Evolutionary conservation across 2,888 invertebrate genomes (phyloP).

Genomic region (Oligia latruncula): DNA sequence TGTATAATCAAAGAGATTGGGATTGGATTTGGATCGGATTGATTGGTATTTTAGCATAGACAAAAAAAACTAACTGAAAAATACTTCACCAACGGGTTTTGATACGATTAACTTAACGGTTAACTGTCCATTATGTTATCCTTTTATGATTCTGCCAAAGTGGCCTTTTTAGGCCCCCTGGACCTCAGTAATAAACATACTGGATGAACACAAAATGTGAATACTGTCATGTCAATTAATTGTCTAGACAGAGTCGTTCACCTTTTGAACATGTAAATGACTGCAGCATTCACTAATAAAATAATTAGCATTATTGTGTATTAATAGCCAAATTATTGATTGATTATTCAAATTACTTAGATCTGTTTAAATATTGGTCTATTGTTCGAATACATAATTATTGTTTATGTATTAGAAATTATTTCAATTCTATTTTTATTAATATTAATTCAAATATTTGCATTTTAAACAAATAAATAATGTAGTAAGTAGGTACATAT

Average conservation of each 20-base stretch:
- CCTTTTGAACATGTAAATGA: conserved; percentile 15
- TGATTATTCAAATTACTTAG: conserved; percentile 27
- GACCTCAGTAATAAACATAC: neutral
- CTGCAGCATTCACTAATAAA: conserved; percentile 3
- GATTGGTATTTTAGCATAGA: no score
- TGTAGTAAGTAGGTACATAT: neutral
- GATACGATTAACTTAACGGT: no score
- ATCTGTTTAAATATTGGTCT: neutral
- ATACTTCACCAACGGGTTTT: no score
- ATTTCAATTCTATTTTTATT: neutral
- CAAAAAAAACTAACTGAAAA: no score
- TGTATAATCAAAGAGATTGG: no score
- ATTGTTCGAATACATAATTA: conserved; percentile 11
- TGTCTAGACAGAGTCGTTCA: neutral
- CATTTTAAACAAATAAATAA: neutral
- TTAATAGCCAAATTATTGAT: neutral
- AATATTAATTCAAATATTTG: neutral
- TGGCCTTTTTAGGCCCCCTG: no score
- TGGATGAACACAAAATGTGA: neutral
- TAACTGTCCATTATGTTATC: no score
- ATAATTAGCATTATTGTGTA: conserved; percentile 7
- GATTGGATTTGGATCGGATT: no score
- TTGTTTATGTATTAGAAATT: neutral
- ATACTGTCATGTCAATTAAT: conserved; percentile 7
- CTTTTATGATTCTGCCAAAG: no score